Conservation (phyloP, 2,113 vertebrate genomes). For the Menidia beryllina region DNA sequence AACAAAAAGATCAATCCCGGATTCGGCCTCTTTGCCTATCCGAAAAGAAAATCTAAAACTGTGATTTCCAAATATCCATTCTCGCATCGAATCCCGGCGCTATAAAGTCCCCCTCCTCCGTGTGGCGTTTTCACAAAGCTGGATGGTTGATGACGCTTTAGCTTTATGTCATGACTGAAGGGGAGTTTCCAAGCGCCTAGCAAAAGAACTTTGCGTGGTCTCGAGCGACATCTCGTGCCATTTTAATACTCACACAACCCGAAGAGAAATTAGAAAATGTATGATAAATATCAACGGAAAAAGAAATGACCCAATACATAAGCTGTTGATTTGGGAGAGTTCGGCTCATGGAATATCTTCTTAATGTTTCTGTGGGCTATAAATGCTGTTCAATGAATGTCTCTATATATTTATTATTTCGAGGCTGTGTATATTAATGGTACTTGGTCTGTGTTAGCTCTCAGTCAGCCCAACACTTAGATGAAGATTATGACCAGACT, state of each 20-base stretch:
- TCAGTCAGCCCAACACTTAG: not conserved
- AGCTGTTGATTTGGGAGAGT: not conserved
- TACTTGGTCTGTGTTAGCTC: not conserved
- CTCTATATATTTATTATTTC: not conserved
- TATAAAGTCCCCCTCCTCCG: not conserved
- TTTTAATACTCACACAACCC: not conserved
- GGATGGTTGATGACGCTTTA: slow-evolving; percentile 48
- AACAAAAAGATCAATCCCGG: too few species aligned
- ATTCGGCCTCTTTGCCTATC: not conserved
- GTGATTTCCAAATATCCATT: slow-evolving; percentile 18
- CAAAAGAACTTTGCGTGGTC: slow-evolving; percentile 55
- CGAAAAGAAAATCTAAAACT: not conserved
- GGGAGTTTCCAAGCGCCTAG: slow-evolving; percentile 28
- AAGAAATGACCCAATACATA: not conserved
- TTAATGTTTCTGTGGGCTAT: not conserved
- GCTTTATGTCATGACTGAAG: slow-evolving; percentile 22
- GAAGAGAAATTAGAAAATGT: not conserved
- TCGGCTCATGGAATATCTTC: not conserved
- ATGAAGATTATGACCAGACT: not conserved
- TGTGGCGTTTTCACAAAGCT: slow-evolving; percentile 44
- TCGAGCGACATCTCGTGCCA: slow-evolving; percentile 71
- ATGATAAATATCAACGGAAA: not conserved
- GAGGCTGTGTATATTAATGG: not conserved
- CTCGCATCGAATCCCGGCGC: not conserved
- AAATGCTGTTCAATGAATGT: not conserved